These are phyloP conservation scores for Electrona antarctica DNA, from an alignment of 2,113 vertebrate species.

Conservation along the genomic window DNA sequence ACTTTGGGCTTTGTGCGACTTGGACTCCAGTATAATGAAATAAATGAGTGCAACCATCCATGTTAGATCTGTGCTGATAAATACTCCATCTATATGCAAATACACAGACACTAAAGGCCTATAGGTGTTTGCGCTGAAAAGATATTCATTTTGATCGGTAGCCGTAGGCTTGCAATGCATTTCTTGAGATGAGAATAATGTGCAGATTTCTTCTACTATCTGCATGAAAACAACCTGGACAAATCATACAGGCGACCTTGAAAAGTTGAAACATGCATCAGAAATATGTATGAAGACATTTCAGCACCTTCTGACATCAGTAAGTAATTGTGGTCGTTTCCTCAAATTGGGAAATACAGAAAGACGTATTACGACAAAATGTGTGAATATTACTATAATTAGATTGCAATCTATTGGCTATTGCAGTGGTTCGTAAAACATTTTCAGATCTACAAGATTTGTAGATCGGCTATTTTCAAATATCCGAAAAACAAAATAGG, in stretches of 20 bases:
- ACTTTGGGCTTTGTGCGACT: too few species aligned
- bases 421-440: too few species aligned
- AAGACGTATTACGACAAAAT: too few species aligned
- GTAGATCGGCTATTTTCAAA: too few species aligned
- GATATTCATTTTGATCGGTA: conserved; percentile 33
- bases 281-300: conserved; percentile 36
- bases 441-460: too few species aligned
- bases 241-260: neutral
- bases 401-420: too few species aligned
- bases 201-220: conserved; percentile 14
- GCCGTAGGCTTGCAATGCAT: conserved; percentile 21
- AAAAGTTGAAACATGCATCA: neutral
- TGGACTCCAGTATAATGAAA: neutral
- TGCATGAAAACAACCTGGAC: conserved; percentile 1
- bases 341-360: too few species aligned
- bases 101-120: conserved; percentile 12
- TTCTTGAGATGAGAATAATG: conserved; percentile 21
- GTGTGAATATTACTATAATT: too few species aligned
- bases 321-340: conserved; percentile 1
- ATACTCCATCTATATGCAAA: conserved; percentile 66
- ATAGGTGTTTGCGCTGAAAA: conserved; percentile 37
- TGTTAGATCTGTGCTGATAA: conserved; percentile 25
- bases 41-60: conserved; percentile 15
- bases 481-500: too few species aligned
- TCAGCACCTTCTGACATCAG: neutral